A percentile compares a stretch with the other conserved stretches of the same genome.
Evolutionary conservation across 2,888 invertebrate species (phyloP).

Genomic region (Mactromeris polynyma): DNA sequence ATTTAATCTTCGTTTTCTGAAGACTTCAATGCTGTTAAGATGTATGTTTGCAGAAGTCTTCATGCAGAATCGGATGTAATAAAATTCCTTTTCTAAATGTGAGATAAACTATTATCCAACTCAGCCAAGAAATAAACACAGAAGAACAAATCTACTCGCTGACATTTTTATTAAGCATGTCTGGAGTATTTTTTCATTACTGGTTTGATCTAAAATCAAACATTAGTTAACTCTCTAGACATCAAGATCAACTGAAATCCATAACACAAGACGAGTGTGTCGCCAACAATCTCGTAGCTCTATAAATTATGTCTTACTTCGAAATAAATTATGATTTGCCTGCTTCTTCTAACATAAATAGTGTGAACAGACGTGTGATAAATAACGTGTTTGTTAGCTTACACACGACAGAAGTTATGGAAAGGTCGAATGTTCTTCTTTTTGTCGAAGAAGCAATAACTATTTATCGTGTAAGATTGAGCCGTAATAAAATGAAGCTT

Average conservation of each 20-base stretch:
- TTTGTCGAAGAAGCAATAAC: too few species aligned
- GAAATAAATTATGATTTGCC: neutral
- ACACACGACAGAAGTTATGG: too few species aligned
- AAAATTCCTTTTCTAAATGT: neutral
- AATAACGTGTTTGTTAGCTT: too few species aligned
- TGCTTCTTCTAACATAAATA: neutral
- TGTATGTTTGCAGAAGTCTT: neutral
- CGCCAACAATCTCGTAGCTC: neutral
- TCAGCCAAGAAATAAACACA: neutral
- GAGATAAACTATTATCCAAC: neutral
- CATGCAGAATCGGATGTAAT: neutral
- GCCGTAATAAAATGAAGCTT: too few species aligned
- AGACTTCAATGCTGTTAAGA: neutral
- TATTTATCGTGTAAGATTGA: too few species aligned
- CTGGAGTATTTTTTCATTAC: neutral
- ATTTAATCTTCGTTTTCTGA: neutral
- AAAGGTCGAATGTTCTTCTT: too few species aligned
- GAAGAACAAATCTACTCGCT: neutral
- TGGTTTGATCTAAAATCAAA: neutral
- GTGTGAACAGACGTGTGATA: too few species aligned
- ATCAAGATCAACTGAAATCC: neutral
- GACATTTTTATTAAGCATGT: neutral
- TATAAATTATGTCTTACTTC: neutral
- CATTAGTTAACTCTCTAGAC: slow-evolving; percentile 5
- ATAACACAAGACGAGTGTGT: neutral